These are phyloP conservation scores for Dicroscelio sp. DNA, from an alignment of 2,888 invertebrate species.

Conservation along the genomic window DNA sequence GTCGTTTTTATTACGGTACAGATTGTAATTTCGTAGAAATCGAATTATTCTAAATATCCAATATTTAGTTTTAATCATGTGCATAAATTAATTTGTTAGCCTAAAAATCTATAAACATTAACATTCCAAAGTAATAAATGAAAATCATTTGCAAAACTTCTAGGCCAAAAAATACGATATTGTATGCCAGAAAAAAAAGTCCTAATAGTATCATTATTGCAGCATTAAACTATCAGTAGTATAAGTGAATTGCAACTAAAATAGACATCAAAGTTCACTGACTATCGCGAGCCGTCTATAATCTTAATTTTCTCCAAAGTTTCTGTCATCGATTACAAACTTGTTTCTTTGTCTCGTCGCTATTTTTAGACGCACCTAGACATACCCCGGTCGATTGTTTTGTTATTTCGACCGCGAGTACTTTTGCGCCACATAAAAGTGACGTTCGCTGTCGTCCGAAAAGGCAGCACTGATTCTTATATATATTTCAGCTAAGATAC, in stretches of 20 bases:
- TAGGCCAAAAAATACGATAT: too few species aligned
- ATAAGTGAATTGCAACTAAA: constrained; percentile 19
- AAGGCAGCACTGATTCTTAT: constrained; percentile 49
- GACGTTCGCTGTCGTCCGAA: constrained; percentile 35
- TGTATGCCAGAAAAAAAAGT: too few species aligned
- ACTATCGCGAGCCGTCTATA: constrained; percentile 24
- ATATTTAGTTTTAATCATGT: too few species aligned
- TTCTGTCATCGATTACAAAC: constrained; percentile 52
- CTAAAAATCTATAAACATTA: too few species aligned
- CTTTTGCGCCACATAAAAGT: constrained; percentile 48
- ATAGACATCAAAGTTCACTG: constrained; percentile 36
- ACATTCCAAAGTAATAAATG: too few species aligned
- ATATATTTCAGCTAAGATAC: constrained; percentile 73
- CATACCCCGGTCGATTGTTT: constrained; percentile 28
- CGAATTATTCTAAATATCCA: too few species aligned
- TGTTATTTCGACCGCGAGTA: constrained; percentile 32
- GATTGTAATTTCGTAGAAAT: too few species aligned
- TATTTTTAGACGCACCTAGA: constrained; percentile 41
- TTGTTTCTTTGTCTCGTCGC: not conserved
- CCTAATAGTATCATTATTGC: too few species aligned
- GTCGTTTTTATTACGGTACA: too few species aligned
- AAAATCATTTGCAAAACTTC: too few species aligned
- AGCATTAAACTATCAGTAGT: too few species aligned
- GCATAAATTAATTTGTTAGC: too few species aligned
- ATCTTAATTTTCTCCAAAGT: constrained; percentile 41